Evolutionary conservation across 2,113 vertebrate species (phyloP).

Genomic region (Trematocara nigrifrons): DNA sequence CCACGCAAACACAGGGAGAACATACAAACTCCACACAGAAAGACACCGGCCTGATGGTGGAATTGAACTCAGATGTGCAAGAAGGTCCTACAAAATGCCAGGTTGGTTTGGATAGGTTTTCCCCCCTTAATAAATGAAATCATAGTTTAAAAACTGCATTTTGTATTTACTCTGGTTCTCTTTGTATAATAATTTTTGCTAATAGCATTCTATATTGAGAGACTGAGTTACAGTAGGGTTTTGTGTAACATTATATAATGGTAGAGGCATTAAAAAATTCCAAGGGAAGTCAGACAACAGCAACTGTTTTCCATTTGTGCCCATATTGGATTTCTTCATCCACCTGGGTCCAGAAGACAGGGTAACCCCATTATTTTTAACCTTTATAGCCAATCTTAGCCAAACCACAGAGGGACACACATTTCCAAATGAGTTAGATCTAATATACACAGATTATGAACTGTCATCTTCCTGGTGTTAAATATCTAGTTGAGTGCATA

Average conservation of each 20-base stretch:
- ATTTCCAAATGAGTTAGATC: not conserved
- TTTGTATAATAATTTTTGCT: not conserved
- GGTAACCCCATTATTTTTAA: not conserved
- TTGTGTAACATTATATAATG: not conserved
- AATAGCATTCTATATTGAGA: not conserved
- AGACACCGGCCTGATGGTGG: not conserved
- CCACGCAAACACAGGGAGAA: not conserved
- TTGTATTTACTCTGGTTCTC: not conserved
- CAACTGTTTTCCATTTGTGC: not conserved
- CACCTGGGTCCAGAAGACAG: not conserved
- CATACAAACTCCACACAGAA: not conserved
- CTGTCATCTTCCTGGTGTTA: not conserved
- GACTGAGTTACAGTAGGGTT: not conserved
- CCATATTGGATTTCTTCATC: not conserved
- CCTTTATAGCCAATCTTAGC: not conserved
- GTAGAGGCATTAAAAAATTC: not conserved
- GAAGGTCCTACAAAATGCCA: not conserved
- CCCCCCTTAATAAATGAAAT: not conserved
- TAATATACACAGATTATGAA: not conserved
- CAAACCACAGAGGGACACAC: not conserved
- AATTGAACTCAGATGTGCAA: not conserved
- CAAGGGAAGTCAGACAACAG: not conserved
- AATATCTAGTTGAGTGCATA: not conserved
- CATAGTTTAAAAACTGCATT: not conserved
- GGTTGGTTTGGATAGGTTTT: not conserved